A percentile compares a stretch with the other conserved stretches of the same genome.
Evolutionary conservation across 2,113 vertebrate genomes (phyloP).

Genomic region (Rhynchopsitta pachyrhyncha): DNA sequence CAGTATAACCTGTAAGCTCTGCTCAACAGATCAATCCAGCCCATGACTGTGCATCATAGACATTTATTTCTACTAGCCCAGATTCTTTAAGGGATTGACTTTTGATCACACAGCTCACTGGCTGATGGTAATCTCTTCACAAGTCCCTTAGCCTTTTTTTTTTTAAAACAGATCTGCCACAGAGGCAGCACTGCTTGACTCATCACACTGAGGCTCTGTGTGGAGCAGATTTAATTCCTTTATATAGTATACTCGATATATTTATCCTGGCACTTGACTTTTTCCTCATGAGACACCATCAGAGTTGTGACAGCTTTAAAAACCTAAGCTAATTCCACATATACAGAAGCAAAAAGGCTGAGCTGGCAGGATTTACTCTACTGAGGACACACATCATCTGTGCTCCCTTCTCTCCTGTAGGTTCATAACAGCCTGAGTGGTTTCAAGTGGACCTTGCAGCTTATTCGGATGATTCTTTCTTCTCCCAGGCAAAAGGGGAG

Average conservation of each 20-base stretch:
- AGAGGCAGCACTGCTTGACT: conserved; percentile 31
- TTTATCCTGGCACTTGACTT: conserved; percentile 61
- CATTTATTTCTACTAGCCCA: conserved; percentile 15
- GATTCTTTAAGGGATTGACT: conserved; percentile 27
- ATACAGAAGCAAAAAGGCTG: conserved; percentile 31
- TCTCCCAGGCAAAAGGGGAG: neutral
- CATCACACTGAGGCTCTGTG: conserved; percentile 29
- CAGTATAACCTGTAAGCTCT: neutral
- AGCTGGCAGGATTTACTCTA: conserved; percentile 32
- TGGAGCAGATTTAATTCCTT: conserved; percentile 44
- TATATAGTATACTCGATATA: conserved; percentile 39
- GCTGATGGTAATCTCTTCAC: conserved; percentile 19
- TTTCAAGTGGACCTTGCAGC: neutral
- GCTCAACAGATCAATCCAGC: neutral
- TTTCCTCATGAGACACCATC: conserved; percentile 40
- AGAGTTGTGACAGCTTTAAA: conserved; percentile 30
- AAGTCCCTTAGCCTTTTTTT: neutral
- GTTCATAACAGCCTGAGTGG: neutral
- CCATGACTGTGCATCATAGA: neutral
- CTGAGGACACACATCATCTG: conserved; percentile 6
- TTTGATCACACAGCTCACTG: neutral
- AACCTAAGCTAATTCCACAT: conserved; percentile 39
- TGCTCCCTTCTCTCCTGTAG: neutral
- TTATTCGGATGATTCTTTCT: neutral
- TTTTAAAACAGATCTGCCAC: neutral